A percentile compares a stretch with the other conserved stretches of the same genome.
Conservation (phyloP, 2,797 vertebrate genomes). For the Hephaestus fuliginosus region DNA sequence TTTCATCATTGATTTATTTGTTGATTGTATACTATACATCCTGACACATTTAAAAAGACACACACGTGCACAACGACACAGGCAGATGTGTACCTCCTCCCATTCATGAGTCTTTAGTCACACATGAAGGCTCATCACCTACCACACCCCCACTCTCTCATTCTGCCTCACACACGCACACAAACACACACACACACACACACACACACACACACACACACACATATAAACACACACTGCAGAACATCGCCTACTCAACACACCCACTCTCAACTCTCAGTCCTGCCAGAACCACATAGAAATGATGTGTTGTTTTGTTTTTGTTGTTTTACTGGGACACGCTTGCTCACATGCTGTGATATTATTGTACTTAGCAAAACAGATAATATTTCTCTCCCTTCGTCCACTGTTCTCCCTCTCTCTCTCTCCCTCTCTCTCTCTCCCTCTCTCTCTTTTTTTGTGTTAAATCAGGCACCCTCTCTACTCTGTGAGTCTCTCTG, state of each 20-base stretch:
- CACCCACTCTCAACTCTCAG: constrained; percentile 49
- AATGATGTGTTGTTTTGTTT: neutral
- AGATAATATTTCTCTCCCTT: constrained; percentile 13
- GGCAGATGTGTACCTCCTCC: constrained; percentile 59
- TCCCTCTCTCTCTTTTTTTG: neutral
- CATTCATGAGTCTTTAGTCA: constrained; percentile 57
- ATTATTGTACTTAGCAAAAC: neutral
- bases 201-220: constrained; percentile 31
- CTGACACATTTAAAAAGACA: neutral
- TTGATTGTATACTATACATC: neutral
- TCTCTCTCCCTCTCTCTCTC: neutral
- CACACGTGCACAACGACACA: constrained; percentile 30
- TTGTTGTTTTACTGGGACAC: neutral
- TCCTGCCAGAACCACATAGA: constrained; percentile 25
- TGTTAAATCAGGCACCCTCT: constrained; percentile 29
- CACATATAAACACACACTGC: constrained; percentile 43
- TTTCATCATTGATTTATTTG: neutral
- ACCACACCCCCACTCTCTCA: constrained; percentile 38
- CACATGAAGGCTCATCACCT: constrained; percentile 57
- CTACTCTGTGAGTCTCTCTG: constrained; percentile 46
- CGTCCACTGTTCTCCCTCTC: constrained; percentile 2
- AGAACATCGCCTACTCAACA: constrained; percentile 59
- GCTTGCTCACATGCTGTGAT: constrained; percentile 22
- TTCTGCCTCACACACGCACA: constrained; percentile 11
- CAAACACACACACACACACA: constrained; percentile 33